These are phyloP conservation scores for Eufriesea mexicana DNA, from an alignment of 1,140 invertebrate genomes.

Conservation along the genomic window DNA sequence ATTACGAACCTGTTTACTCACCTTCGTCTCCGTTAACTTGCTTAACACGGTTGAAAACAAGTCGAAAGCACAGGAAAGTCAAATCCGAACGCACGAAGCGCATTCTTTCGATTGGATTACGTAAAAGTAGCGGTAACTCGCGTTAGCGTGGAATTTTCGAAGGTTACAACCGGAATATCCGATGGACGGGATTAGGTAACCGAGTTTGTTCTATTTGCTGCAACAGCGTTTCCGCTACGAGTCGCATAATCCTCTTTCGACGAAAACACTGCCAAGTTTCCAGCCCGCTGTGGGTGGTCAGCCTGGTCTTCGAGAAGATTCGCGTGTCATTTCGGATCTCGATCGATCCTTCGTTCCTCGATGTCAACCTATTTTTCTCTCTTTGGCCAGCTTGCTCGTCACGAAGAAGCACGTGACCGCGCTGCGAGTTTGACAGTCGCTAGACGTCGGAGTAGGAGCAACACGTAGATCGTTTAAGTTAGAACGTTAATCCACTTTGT, in stretches of 20 bases:
- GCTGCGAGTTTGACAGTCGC: neutral
- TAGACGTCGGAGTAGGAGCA: slow-evolving; percentile 27
- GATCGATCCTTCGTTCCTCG: neutral
- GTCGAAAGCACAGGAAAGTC: too few species aligned
- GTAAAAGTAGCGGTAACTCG: neutral
- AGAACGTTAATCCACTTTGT: slow-evolving; percentile 49
- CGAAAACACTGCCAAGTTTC: neutral
- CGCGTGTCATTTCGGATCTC: neutral
- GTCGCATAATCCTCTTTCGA: neutral
- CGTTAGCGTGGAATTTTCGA: neutral
- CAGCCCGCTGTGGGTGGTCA: neutral
- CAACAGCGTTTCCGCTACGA: neutral
- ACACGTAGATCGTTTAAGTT: slow-evolving; percentile 50
- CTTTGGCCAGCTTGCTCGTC: neutral
- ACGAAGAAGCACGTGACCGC: too few species aligned
- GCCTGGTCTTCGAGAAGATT: neutral
- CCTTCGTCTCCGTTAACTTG: too few species aligned
- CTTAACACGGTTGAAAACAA: too few species aligned
- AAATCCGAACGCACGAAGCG: neutral
- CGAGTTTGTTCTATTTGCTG: neutral
- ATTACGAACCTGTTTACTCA: neutral
- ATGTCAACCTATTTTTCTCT: too few species aligned
- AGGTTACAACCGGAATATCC: neutral
- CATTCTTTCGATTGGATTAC: neutral
- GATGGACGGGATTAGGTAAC: neutral